Evolutionary conservation across 2,888 invertebrate genomes (phyloP).

Genomic region (Philereme vetulata): DNA sequence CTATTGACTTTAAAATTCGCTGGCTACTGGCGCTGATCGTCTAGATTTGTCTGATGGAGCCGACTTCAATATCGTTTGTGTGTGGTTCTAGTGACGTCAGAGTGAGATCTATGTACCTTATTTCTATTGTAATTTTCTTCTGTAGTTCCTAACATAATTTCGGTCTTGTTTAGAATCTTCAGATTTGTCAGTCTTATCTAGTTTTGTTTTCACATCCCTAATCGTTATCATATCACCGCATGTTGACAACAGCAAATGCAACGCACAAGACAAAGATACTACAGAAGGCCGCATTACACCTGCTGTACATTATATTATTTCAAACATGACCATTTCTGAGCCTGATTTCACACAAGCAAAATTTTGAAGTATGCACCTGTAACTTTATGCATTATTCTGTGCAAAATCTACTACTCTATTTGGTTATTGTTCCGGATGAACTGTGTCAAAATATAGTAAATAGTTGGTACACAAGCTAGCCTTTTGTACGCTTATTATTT

Average conservation of each 20-base stretch:
- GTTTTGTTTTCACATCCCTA: constrained; percentile 23
- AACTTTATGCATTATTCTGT: no score
- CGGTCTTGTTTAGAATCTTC: constrained; percentile 18
- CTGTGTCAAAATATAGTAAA: no score
- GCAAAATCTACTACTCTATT: no score
- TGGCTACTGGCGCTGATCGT: neutral
- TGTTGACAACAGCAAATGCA: constrained; percentile 43
- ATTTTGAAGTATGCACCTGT: no score
- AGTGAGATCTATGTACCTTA: neutral
- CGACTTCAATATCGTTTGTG: neutral
- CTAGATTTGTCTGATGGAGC: neutral
- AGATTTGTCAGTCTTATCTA: neutral
- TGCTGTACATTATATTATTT: no score
- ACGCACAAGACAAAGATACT: constrained; percentile 4
- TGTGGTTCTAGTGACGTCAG: neutral
- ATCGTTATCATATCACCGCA: constrained; percentile 12
- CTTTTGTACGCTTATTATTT: no score
- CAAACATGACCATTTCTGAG: no score
- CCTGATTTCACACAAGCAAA: no score
- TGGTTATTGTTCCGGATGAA: no score
- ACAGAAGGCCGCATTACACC: no score
- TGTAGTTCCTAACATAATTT: neutral
- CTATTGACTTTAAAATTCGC: neutral
- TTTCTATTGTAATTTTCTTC: neutral
- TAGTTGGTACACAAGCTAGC: no score